These are phyloP conservation scores for Parnassius apollo DNA, from an alignment of 2,888 invertebrate genomes.

Conservation along the genomic window DNA sequence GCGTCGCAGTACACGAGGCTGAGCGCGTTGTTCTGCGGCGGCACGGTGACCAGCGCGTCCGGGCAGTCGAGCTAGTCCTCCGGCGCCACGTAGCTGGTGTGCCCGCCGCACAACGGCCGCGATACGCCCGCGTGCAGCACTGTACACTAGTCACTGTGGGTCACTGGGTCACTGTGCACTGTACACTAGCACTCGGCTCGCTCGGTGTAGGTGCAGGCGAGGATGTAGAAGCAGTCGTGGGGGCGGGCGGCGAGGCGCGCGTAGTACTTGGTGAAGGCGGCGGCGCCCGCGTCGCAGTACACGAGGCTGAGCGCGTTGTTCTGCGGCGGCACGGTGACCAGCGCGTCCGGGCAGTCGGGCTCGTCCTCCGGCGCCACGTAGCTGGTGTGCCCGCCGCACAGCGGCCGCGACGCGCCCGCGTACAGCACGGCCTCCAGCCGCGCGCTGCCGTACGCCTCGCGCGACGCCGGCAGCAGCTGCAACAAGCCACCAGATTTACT, in stretches of 20 bases:
- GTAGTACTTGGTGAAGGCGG: conserved; percentile 71
- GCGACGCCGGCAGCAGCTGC: conserved; percentile 67
- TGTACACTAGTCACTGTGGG: not conserved
- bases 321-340: conserved; percentile 83
- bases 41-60: conserved; percentile 80
- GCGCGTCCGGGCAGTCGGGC: conserved; percentile 53
- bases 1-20: conserved; percentile 83
- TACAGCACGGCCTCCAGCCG: conserved; percentile 59
- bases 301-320: conserved; percentile 86
- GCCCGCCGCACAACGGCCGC: conserved; percentile 42
- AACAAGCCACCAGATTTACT: not conserved
- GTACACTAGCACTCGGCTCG: conserved; percentile 37
- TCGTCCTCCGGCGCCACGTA: conserved; percentile 54
- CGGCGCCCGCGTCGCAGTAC: conserved; percentile 76
- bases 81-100: conserved; percentile 60
- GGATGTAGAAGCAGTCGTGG: conserved; percentile 54
- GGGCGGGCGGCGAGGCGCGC: conserved; percentile 45
- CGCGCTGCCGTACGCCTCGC: conserved; percentile 48
- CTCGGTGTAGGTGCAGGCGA: conserved; percentile 62
- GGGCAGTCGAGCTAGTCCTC: conserved; percentile 44
- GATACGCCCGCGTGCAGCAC: conserved; percentile 54
- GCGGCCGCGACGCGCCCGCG: conserved; percentile 41
- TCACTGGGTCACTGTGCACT: not conserved
- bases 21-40: conserved; percentile 84
- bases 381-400: conserved; percentile 48